Base-by-base conservation (phyloP, 2,888 invertebrate species). In the Baronia brevicornis region DNA sequence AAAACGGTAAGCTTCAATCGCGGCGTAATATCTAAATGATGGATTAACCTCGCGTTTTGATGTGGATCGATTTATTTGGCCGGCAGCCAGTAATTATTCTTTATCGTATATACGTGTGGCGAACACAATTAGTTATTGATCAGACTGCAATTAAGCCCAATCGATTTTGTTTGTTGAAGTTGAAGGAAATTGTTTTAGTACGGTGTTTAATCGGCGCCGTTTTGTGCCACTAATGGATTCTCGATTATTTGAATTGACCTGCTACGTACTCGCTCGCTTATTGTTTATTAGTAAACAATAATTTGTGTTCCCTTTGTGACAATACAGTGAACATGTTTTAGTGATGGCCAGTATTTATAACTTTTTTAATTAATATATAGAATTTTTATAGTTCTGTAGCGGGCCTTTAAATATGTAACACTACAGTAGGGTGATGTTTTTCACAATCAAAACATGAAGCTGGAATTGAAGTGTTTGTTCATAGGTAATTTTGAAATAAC, bases 51-150 rank as follows among this genome's bases (percentile, higher is more conserved):
- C 69, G 72, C 65, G 69, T 77, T 79, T 77, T 82, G 75, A 79
- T 79, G 79, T 74, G 55, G 74, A 80, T 82, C 82, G 82, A 82
- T 82, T 79, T 71, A 78, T 82, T 82, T 80, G 79, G 80, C 79
- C 66, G 77, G 71, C 68, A 70, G 74, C 80, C 80, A 80, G 77
- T 79, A 80, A 84, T 84, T 84, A 84, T 84, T 63, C 72, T 79
- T 82, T 78, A 78, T 78, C 67, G 78, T 66, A 38, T 61, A 65
- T 75, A 80, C 75, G 80, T 78, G 80, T 72, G 74, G 77, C 66
- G 75, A 72, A 74, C 75, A 79, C 82, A 82, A 84, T 84, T 82
- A 84, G 79, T 80, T 84, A 82, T 84, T 84, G 84, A 84, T 82
- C 80, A 79, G 68, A 41, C 69, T 55, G 70, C 82, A 82, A 84